Base-by-base conservation (phyloP, 2,888 invertebrate genomes). In the Euzetes globulus region DNA sequence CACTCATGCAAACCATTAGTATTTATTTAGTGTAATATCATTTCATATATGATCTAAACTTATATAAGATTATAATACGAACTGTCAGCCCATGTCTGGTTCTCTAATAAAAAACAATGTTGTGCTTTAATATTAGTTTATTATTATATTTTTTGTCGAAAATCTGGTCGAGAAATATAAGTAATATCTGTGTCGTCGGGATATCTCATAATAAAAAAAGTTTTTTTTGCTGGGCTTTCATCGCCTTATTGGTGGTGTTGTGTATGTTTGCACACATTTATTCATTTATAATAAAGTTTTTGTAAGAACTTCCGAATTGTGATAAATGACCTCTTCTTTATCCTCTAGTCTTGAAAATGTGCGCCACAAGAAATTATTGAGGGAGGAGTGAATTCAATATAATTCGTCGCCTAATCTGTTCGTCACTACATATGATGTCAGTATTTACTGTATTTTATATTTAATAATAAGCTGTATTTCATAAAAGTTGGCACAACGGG, bases 231-330 rank as follows among this genome's bases (percentile, higher is more conserved):
- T 13, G 7, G 37, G 13, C 37, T 65, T 19, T 37, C 33, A 11
- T 15, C 27, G 58, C 29, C 37, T n/a, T n/a, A n/a, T 19, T 15
- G n/a, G 22, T 37, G 37, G 17, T 27, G 1, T 1, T 29, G 37
- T 65, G 37, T 70, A 15, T 19, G 11, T 45, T 45, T 17, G 45
- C 70, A 19, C 17, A 70, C 25, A 25, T 45, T 45, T 25, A 70
- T 70, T 70, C 70, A 70, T 70, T 70, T 70, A 70, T 70, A 70
- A 70, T 70, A 70, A 45, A 47, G 70, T 70, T 70, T 65, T 45
- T 70, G 70, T 70, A 70, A 47, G 70, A 70, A 70, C 70, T 70
- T 70, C 70, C 70, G 70, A 70, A 70, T 70, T 70, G 70, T 70
- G 70, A 70, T 70, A 70, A 70, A 70, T 70, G 70, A 41, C n/a